These are phyloP conservation scores for Zhengitettix transpicula DNA, from an alignment of 2,888 invertebrate genomes.

Conservation along the genomic window DNA sequence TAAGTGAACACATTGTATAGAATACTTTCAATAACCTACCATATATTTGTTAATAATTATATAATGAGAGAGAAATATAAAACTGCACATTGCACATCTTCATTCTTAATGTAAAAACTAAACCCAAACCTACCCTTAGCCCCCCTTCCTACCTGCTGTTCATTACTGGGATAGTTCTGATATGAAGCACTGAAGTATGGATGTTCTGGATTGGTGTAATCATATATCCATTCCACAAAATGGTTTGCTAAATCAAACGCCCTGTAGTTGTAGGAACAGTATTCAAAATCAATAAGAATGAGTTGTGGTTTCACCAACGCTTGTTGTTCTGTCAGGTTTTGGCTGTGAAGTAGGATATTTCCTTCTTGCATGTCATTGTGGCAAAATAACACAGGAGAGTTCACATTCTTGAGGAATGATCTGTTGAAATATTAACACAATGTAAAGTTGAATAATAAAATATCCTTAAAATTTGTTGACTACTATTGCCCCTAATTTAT, in stretches of 20 bases:
- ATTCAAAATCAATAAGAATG: constrained; percentile 83
- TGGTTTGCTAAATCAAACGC: constrained; percentile 92
- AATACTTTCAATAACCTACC: too few relatives aligned
- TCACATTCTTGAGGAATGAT: constrained; percentile 25
- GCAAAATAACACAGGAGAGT: constrained; percentile 77
- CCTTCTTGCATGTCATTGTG: constrained; percentile 94
- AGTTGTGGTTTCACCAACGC: constrained; percentile 38
- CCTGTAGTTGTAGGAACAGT: constrained; percentile 86
- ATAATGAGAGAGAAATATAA: too few relatives aligned
- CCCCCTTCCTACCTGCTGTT: constrained; percentile 50
- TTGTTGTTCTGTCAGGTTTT: constrained; percentile 17
- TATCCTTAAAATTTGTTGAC: too few relatives aligned
- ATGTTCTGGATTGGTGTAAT: constrained; percentile 60
- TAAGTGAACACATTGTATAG: too few relatives aligned
- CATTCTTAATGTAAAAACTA: neutral
- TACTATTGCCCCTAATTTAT: too few relatives aligned
- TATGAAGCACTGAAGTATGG: constrained; percentile 59
- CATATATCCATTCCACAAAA: constrained; percentile 82
- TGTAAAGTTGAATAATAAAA: too few relatives aligned
- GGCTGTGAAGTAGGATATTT: constrained; percentile 41
- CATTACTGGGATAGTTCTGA: constrained; percentile 53
- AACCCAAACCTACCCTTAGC: neutral
- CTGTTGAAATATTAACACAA: constrained; percentile 19
- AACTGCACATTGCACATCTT: too few relatives aligned
- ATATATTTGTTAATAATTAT: too few relatives aligned